Evolutionary conservation across 2,113 vertebrate species (phyloP), one percentile per base, ranked within the genome.

Genomic region (Cyprinus carpio): DNA sequence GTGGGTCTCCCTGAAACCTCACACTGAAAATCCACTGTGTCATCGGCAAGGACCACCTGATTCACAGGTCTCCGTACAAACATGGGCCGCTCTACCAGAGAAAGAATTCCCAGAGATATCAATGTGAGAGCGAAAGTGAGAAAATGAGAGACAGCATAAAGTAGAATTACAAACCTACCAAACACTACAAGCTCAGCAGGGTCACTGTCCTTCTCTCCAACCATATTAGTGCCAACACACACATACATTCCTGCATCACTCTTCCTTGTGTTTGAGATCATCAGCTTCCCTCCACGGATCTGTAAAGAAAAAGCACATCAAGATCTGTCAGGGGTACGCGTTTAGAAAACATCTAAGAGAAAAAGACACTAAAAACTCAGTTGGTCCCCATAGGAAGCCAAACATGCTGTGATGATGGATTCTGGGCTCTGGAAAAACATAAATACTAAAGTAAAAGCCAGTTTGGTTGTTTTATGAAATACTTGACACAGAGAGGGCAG

Each of bases 151-250:
- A 29, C 58, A 74, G 9, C 25, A 29, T 77, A 40, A 65, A 49
- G 46, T 13, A 3, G 40, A 65, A 25, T 27, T 56, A 10, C 23
- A 88, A n/a, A 89, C 97, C 87, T 93, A 99, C 98, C 97, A 0
- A 98, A 96, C 2, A 99, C 97, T 11, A 96, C 95, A 10, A 99
- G 95, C 64, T 97, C 94, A 0, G 98, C 97, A 0, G 96, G 95
- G 83, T 96, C 96, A 0, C 98, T 99, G 94, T 97, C 96, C 71
- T 96, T 95, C 87, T 99, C 96, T 2, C 98, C 98, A 13, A 96
- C 98, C 96, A 97, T 96, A 71, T 99, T 99, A 93, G 97, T 97
- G 75, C 97, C 98, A 86, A 99, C 97, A 0, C 98, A 99, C 87
- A 97, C 92, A 0, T 99, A 99, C 95, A 95, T 93, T 0, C 98